phyloP scores from a whole-genome alignment of 2,888 invertebrate genomes.

The Amaurobius ferox region DNA sequence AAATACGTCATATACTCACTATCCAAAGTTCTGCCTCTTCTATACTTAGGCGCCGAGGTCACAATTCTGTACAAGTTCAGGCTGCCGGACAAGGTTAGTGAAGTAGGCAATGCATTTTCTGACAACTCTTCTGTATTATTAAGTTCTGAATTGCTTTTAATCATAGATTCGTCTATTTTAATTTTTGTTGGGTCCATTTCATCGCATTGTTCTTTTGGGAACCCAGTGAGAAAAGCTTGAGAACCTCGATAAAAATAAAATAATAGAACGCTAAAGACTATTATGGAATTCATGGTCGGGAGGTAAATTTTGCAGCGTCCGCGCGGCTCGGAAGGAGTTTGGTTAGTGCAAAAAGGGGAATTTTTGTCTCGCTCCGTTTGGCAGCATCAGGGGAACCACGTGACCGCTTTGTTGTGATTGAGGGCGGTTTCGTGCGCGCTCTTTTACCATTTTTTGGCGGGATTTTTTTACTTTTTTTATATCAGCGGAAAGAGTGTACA shows the following conservation, averaged over 20 bases:
- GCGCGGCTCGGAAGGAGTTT: slow-evolving; percentile 47
- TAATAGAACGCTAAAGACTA: slow-evolving; percentile 17
- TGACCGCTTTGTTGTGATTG: slow-evolving; percentile 67
- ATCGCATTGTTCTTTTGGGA: slow-evolving; percentile 63
- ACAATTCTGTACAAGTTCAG: slow-evolving; percentile 53
- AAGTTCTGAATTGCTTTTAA: not conserved
- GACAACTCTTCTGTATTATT: slow-evolving; percentile 34
- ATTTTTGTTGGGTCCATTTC: slow-evolving; percentile 66
- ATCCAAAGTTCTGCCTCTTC: slow-evolving; percentile 42
- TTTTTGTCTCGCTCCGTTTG: slow-evolving; percentile 69
- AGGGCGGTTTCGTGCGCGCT: slow-evolving; percentile 28
- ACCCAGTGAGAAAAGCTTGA: slow-evolving; percentile 48
- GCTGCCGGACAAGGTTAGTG: slow-evolving; percentile 35
- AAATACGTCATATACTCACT: no score
- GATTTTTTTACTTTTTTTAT: no score
- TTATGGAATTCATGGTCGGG: slow-evolving; percentile 41
- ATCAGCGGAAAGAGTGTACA: no score
- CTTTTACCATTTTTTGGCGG: not conserved
- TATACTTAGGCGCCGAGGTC: slow-evolving; percentile 42
- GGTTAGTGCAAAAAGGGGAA: slow-evolving; percentile 56
- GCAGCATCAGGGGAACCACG: slow-evolving; percentile 46
- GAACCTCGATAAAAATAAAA: slow-evolving; percentile 14
- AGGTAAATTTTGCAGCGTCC: slow-evolving; percentile 39
- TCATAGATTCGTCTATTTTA: slow-evolving; percentile 14
- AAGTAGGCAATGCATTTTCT: slow-evolving; percentile 49